Conservation (phyloP, 2,113 vertebrate genomes). For the Platichthys stellatus region DNA sequence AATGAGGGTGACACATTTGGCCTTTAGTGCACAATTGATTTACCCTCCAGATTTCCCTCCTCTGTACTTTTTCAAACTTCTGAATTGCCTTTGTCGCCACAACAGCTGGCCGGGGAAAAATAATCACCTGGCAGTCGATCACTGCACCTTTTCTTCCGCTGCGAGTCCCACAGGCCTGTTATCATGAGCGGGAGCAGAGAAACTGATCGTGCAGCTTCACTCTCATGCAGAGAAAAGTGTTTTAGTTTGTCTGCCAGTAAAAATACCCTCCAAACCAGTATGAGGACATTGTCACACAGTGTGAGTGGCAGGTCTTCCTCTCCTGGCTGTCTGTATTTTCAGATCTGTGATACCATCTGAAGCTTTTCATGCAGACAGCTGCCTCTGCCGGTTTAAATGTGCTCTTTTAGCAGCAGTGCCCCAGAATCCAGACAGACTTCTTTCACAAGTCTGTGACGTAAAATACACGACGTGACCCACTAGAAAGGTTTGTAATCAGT, state of each 20-base stretch:
- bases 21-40: not conserved
- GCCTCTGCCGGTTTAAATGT: not conserved
- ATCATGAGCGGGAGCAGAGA: not conserved
- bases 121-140: constrained; percentile 35
- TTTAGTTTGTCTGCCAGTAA: constrained; percentile 23
- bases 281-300: not conserved
- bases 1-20: too few relatives aligned
- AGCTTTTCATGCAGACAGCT: constrained; percentile 3
- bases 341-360: constrained; percentile 3
- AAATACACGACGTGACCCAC: not conserved
- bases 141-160: not conserved
- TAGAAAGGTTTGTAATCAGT: not conserved
- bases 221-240: not conserved
- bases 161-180: not conserved
- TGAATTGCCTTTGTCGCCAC: constrained; percentile 7
- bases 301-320: constrained; percentile 11
- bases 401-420: not conserved
- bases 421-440: not conserved
- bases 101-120: constrained; percentile 20
- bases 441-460: not conserved
- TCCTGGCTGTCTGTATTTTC: not conserved
- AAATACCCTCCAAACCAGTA: not conserved
- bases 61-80: too few relatives aligned
- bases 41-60: not conserved
- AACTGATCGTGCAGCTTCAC: too few relatives aligned